These are phyloP conservation scores for Drosophila aff. DNA, from an alignment of 1,140 invertebrate species.

Conservation along the genomic window DNA sequence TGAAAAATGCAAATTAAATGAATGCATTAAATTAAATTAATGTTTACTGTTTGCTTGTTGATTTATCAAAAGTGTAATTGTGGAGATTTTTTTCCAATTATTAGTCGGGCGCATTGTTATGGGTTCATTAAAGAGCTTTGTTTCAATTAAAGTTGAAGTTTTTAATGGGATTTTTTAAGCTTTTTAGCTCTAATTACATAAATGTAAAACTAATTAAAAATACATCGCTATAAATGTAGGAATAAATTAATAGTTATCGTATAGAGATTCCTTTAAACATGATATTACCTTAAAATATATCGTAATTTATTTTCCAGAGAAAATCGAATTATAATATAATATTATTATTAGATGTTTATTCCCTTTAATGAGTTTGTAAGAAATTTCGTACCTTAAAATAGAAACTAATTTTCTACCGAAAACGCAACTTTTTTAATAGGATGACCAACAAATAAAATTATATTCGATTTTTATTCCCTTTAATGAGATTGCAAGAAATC, in stretches of 20 bases:
- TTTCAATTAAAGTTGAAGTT: too few species aligned
- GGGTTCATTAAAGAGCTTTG: background rate
- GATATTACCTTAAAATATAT: too few species aligned
- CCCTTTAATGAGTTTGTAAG: background rate
- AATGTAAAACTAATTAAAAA: too few species aligned
- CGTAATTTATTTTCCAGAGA: background rate
- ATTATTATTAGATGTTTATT: background rate
- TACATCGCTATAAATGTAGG: too few species aligned
- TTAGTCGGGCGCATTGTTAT: background rate
- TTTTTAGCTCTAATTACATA: background rate
- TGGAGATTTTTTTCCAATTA: background rate
- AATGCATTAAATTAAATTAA: conserved; percentile 11
- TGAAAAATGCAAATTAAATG: conserved; percentile 26
- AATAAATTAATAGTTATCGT: too few species aligned
- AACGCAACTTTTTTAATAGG: background rate
- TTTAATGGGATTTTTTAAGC: background rate
- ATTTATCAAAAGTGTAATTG: background rate
- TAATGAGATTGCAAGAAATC: background rate
- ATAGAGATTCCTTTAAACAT: too few species aligned
- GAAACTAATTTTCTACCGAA: too few species aligned
- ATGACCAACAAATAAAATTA: background rate
- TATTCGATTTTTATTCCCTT: background rate
- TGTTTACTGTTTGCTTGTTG: background rate
- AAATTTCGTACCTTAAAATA: too few species aligned
- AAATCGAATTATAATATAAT: background rate